A percentile compares a stretch with the other conserved stretches of the same genome.
Evolutionary conservation across 37 sponge, comb jelly and placozoan species (phyloP).

Genomic region (Beroe ovata): DNA sequence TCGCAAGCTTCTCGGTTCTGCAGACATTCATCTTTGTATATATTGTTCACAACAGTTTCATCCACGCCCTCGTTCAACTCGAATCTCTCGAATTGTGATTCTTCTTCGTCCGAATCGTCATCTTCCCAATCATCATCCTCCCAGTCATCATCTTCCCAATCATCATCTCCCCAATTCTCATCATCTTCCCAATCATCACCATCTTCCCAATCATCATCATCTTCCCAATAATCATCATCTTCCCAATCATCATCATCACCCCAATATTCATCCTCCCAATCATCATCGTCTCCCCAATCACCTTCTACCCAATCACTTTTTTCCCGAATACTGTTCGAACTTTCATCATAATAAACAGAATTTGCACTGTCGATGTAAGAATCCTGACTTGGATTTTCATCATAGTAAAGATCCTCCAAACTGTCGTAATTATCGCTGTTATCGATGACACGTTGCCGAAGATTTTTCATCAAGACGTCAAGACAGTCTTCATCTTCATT

Average conservation of each 20-base stretch:
- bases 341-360: neutral
- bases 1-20: slow-evolving; percentile 37
- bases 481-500: neutral
- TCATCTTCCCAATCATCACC: neutral
- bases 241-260: neutral
- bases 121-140: neutral
- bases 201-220: neutral
- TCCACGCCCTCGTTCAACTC: neutral
- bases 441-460: neutral
- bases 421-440: neutral
- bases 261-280: neutral
- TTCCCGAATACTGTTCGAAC: too few species aligned
- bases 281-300: neutral
- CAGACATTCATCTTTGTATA: slow-evolving; percentile 39
- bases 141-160: neutral
- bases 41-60: slow-evolving; percentile 4
- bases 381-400: too few species aligned
- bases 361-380: too few species aligned
- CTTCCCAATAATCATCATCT: neutral
- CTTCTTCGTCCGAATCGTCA: neutral
- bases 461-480: neutral
- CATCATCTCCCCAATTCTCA: neutral
- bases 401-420: too few species aligned
- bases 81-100: neutral
- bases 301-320: too few species aligned